Base-by-base conservation (phyloP, 1,140 invertebrate species). In the Propsilocerus akamusi region DNA sequence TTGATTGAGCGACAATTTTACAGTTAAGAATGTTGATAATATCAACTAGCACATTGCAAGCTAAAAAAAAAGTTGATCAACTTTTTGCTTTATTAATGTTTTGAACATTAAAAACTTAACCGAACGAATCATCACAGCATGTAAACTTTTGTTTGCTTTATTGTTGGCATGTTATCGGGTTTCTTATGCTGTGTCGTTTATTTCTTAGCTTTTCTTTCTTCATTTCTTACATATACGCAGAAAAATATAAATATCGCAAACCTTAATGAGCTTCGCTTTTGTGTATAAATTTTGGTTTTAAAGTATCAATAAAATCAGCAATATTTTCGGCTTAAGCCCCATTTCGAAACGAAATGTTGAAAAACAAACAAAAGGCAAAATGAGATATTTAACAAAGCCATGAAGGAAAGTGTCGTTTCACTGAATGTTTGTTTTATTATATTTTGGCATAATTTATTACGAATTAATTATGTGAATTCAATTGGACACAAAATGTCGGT, bases 301-400 rank as follows among this genome's bases (percentile, higher is more conserved):
- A 41, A 41, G 34, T 41, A 41, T 41, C 34, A 41, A 41, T 41
- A 41, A 41, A 41, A 41, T 41, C 34, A 41, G 34, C 34, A 41
- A 41, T 41, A 41, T 41, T 17, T 41, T 41, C 14, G 17, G 14
- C 14, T 41, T 20, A 20, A 20, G 10, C 28, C n/a, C n/a, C 28
- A 30, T 41, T 41, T 41, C 22, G 22, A 20, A 20, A 41, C 14
- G 20, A 6, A 37, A 17, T 17, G 34, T 20, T 41, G 34, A 41
- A 41, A 41, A 41, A 41, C 34, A 41, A 41, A 41, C 34, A 41
- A 41, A 41, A 41, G 34, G 22, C n/a, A 17, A 17, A 41, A 41
- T 17, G 34, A 41, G 14, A n/a, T 14, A 20, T 17, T 41, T 41
- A 41, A 41, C 34, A 41, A 41, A 20, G 17, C 14, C 10, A 3